These are phyloP conservation scores for Ia io DNA, from an alignment of 2,113 vertebrate genomes.

Conservation along the genomic window DNA sequence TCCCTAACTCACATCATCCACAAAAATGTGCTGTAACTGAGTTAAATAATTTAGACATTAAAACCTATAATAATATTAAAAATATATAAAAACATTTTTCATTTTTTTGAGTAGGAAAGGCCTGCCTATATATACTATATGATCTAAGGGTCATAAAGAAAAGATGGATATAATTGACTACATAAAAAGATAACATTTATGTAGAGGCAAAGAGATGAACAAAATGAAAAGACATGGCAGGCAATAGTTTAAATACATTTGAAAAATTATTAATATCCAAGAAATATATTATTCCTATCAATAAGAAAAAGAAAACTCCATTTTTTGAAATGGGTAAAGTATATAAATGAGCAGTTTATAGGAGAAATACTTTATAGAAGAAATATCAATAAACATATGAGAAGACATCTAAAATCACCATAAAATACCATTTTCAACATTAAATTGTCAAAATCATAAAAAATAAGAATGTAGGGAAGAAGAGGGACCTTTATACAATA, in stretches of 20 bases:
- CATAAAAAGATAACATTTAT: neutral
- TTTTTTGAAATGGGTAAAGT: neutral
- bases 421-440: neutral
- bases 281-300: neutral
- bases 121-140: neutral
- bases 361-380: constrained; percentile 9
- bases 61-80: neutral
- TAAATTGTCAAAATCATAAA: neutral
- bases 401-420: neutral
- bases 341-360: neutral
- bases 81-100: neutral
- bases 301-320: neutral
- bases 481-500: neutral
- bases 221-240: neutral
- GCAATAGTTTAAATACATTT: neutral
- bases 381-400: neutral
- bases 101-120: neutral
- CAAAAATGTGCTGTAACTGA: neutral
- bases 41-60: neutral
- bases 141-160: neutral
- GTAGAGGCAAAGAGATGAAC: neutral
- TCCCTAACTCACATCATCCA: neutral
- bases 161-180: neutral
- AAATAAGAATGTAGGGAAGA: neutral
- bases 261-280: neutral